Evolutionary conservation across 2,888 invertebrate genomes (phyloP), one percentile per base, ranked within the genome.

Genomic region (Fabriciana adippe): DNA sequence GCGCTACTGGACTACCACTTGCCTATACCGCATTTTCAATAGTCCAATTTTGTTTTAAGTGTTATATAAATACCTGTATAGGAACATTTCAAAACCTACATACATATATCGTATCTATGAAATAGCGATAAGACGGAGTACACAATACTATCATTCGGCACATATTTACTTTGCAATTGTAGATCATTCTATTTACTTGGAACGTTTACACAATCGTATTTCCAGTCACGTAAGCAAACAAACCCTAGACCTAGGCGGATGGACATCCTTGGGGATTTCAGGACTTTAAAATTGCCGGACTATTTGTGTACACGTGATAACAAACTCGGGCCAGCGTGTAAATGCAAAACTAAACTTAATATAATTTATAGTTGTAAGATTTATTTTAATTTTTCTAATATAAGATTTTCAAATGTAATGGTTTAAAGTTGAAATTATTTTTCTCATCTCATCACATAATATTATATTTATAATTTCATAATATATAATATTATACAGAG

Each of bases 151-250:
- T 59, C 59, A 59, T 45, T 26, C 26, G 15, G 16, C 16, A 35
- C 60, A 61, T 61, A 61, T 61, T 61, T 61, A 51, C 61, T 61
- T 61, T 31, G 61, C 61, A 61, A 61, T 61, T 61, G 50, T 41
- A 61, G 51, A 61, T 51, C 61, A 60, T 15, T 26, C 13, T 61
- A 61, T 61, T 61, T 61, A 51, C 61, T 41, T 16, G 18, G 51
- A 35, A 6, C 61, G 61, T 51, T 61, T 51, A 50, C 50, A 61
- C 51, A 50, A 51, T 61, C 48, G 61, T 61, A 61, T 61, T 61
- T 61, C 61, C 6, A 61, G 51, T 61, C 61, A 51, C 61, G 61
- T 51, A 18, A 16, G 35, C 61, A 51, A 61, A 61, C 31, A 51
- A 26, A 15, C 59, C 48, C 16, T 26, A 59, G 59, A 59, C 59